Base-by-base conservation (phyloP, 2,888 invertebrate genomes). In the Amphiduros pacificus region DNA sequence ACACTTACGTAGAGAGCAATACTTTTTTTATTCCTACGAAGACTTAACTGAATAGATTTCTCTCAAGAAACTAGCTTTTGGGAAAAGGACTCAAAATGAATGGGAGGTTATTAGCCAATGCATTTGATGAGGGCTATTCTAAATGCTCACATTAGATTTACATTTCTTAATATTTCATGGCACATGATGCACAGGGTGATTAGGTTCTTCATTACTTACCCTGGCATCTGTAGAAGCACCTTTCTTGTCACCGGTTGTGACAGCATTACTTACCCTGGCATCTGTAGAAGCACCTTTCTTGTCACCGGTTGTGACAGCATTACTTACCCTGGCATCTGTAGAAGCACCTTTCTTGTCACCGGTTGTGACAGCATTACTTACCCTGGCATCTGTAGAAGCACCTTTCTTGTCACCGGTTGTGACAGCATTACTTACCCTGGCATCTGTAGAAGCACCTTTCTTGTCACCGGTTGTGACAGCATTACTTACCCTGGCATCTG, bases 171-270 rank as follows among this genome's bases (percentile, higher is more conserved):
- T n/a, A n/a, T n/a, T n/a, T n/a, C n/a, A n/a, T n/a, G n/a, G n/a
- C n/a, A n/a, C n/a, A n/a, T n/a, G n/a, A n/a, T n/a, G n/a, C n/a
- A n/a, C n/a, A n/a, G n/a, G n/a, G n/a, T n/a, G n/a, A n/a, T n/a
- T n/a, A n/a, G n/a, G n/a, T n/a, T n/a, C n/a, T n/a, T n/a, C n/a
- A n/a, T n/a, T n/a, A 32, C 55, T 44, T 70, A 80, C 80, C 74
- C 78, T 79, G 22, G 82, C 82, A 63, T 81, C 79, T 2, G 83
- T 83, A 11, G 82, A 82, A 1, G 82, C 78, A 5, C 81, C 80
- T 29, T 70, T 65, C 60, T 74, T 77, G 58, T 77, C 70, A 0
- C 80, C 82, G 17, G 82, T 82, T 71, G 69, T 82, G 26, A 82
- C 76, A 2, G 77, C 77, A 48, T n/a, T 1, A 32, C 55, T 44